Percentiles rank a stretch among this genome's conserved stretches.
Evolutionary conservation across 2,797 vertebrate genomes (phyloP).

Genomic region (Lates japonicus): DNA sequence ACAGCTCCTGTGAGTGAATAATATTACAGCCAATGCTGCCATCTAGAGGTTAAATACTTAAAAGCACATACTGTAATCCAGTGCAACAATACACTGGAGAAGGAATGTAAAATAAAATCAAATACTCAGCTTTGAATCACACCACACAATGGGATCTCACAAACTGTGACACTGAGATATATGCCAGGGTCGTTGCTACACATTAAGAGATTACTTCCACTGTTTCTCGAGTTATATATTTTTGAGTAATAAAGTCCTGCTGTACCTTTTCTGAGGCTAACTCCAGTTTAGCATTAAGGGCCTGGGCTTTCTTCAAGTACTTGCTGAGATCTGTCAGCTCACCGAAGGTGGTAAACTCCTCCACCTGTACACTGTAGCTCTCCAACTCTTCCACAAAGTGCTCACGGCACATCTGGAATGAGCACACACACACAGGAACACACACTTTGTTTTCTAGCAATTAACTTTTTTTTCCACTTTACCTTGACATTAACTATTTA

Average conservation of each 20-base stretch:
- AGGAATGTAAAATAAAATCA: background rate
- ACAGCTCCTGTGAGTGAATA: background rate
- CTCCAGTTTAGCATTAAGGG: constrained; percentile 87
- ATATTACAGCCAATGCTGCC: constrained; percentile 54
- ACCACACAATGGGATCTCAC: background rate
- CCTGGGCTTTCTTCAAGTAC: constrained; percentile 90
- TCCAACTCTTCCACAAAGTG: constrained; percentile 89
- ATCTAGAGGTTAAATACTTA: constrained; percentile 34
- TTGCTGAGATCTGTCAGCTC: constrained; percentile 86
- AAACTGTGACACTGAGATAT: constrained; percentile 3
- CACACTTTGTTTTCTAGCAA: background rate
- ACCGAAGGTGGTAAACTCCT: constrained; percentile 86
- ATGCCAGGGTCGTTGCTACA: background rate
- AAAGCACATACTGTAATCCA: background rate
- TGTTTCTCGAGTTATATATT: background rate
- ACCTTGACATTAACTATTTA: background rate
- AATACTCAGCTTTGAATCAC: background rate
- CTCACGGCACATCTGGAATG: constrained; percentile 84
- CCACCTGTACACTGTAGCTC: constrained; percentile 86
- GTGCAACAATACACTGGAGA: background rate
- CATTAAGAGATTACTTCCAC: background rate
- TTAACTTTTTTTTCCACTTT: background rate
- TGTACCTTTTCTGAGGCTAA: constrained; percentile 88
- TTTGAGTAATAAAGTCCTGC: background rate
- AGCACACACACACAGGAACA: constrained; percentile 36